Evolutionary conservation across 1,140 invertebrate genomes (phyloP).

Genomic region (Pseudomyrmex sp.): DNA sequence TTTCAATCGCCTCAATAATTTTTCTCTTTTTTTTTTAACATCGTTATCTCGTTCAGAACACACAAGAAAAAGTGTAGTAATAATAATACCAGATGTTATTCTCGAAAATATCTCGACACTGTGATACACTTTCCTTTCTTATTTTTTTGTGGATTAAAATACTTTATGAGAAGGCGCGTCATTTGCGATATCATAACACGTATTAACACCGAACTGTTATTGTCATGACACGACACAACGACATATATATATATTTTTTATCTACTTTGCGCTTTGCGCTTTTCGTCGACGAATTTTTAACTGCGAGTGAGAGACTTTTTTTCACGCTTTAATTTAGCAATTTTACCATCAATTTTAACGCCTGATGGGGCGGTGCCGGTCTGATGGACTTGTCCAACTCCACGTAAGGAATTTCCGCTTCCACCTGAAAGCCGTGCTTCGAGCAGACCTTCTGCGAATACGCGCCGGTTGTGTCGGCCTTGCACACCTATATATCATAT

Average conservation of each 20-base stretch:
- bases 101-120: constrained; percentile 30
- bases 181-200: constrained; percentile 44
- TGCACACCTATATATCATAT: constrained; percentile 87
- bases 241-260: constrained; percentile 74
- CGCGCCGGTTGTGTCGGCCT: constrained; percentile 91
- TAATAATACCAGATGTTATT: constrained; percentile 47
- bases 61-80: constrained; percentile 43
- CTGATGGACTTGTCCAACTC: constrained; percentile 87
- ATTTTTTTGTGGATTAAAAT: constrained; percentile 51
- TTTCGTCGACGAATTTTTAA: constrained; percentile 56
- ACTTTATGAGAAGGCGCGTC: constrained; percentile 21
- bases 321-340: constrained; percentile 73
- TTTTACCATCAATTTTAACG: constrained; percentile 88
- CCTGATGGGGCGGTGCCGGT: constrained; percentile 87
- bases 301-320: constrained; percentile 15
- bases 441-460: constrained; percentile 91
- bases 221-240: constrained; percentile 76
- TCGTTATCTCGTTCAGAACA: constrained; percentile 53
- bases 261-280: constrained; percentile 69
- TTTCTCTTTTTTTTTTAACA: constrained; percentile 31
- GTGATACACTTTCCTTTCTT: constrained; percentile 63
- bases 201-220: constrained; percentile 79
- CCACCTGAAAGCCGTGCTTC: constrained; percentile 88
- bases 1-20: no score
- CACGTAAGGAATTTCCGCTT: constrained; percentile 88